phyloP scores from a whole-genome alignment of 2,113 vertebrate genomes.

The Cyprinus carpio region DNA sequence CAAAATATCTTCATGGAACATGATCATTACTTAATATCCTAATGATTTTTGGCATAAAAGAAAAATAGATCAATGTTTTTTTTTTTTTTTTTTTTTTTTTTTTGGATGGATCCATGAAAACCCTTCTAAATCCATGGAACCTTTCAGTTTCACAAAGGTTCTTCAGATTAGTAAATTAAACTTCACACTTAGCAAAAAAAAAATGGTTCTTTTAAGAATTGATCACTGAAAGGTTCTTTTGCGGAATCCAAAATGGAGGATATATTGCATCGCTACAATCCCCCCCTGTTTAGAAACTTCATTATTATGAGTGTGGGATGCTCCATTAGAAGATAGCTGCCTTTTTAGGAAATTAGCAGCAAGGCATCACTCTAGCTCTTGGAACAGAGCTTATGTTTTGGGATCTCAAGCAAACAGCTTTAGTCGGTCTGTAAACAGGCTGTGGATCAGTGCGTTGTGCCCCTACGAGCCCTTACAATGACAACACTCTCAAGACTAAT shows the following conservation, averaged over 20 bases:
- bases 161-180: background rate
- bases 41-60: too few relatives aligned
- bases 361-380: background rate
- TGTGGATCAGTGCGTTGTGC: background rate
- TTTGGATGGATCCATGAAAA: background rate
- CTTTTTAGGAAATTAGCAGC: background rate
- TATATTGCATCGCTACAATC: background rate
- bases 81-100: too few relatives aligned
- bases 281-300: background rate
- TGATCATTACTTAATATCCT: too few relatives aligned
- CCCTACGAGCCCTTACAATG: constrained; percentile 9
- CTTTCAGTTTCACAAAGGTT: background rate
- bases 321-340: background rate
- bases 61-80: too few relatives aligned
- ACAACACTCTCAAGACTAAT: constrained; percentile 21
- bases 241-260: background rate
- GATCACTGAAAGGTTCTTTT: background rate
- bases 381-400: constrained; percentile 3
- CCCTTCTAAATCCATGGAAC: background rate
- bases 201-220: background rate
- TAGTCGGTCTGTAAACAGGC: constrained; percentile 22
- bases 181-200: too few relatives aligned
- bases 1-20: too few relatives aligned
- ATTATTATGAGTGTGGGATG: background rate
- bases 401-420: background rate